Evolutionary conservation across 37 sponge, comb jelly and placozoan species (phyloP), one percentile per base, ranked within the genome.

Genomic region (Corticium candelabrum): DNA sequence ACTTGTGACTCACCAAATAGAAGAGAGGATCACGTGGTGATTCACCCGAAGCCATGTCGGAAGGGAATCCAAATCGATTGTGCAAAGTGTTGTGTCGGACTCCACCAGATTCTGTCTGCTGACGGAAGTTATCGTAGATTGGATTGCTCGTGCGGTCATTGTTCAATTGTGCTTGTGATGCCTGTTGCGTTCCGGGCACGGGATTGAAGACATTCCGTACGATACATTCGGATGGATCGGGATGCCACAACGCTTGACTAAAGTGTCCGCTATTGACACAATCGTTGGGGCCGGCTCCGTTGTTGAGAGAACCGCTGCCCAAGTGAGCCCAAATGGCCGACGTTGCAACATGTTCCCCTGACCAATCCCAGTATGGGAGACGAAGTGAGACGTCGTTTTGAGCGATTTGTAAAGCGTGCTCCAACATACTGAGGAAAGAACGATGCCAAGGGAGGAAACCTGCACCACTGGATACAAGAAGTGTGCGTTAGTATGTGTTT

Each of bases 391-490:
- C 62, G 62, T 50, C 62, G 21, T 50, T 50, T 27, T 21, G 62
- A 50, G 62, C 62, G 62, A 50, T 50, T 50, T 50, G 62, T 50
- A 50, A 21, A 50, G 62, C 62, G 11, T 21, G 11, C 21, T 50
- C 62, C 21, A 50, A 27, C 62, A 50, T 50, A 50, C 15, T 27
- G 15, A 50, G 62, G 21, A 50, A 50, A 21, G 62, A 11, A 21
- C 62, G 62, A 21, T 50, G 62, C 62, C 62, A 50, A 50, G 62
- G 62, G 21, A 50, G 62, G 21, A 50, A 50, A 50, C 62, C 62
- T 27, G 62, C 62, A 21, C 62, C 21, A 27, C 62, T 50, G 21
- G 21, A 21, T 27, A 50, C 11, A 50, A 21, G 21, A 27, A n/a
- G n/a, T n/a, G n/a, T n/a, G n/a, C n/a, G n/a, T n/a, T n/a, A n/a